Conservation (phyloP, 2,888 invertebrate species). For the Julus scandinavius region DNA sequence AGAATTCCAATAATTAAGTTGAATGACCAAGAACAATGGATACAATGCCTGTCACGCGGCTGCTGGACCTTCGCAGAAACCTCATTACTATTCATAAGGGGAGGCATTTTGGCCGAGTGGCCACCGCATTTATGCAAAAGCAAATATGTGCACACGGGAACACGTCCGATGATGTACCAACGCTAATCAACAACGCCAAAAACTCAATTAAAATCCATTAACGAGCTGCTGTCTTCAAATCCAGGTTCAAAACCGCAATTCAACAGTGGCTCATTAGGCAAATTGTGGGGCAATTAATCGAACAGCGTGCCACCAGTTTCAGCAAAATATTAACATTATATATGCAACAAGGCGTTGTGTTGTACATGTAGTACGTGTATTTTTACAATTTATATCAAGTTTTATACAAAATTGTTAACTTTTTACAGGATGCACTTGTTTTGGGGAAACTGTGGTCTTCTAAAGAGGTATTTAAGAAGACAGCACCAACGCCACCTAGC, state of each 20-base stretch:
- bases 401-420: too few species aligned
- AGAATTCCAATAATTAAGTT: constrained; percentile 51
- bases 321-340: too few species aligned
- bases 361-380: too few species aligned
- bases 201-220: constrained; percentile 43
- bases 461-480: too few species aligned
- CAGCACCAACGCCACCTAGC: too few species aligned
- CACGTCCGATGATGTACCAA: not conserved
- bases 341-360: too few species aligned
- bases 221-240: constrained; percentile 6
- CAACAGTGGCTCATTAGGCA: constrained; percentile 43
- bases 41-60: not conserved
- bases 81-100: constrained; percentile 43
- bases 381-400: too few species aligned
- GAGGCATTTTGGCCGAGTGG: constrained; percentile 41
- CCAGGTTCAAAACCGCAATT: not conserved
- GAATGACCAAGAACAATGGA: constrained; percentile 51
- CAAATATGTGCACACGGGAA: not conserved
- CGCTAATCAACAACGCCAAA: constrained; percentile 34
- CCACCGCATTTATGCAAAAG: not conserved
- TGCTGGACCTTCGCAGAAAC: constrained; percentile 38
- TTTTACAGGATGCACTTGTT: too few species aligned
- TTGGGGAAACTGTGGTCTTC: too few species aligned
- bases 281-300: not conserved
- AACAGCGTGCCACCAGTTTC: not conserved